These are phyloP conservation scores for Psilopogon haemacephalus DNA, from an alignment of 2,113 vertebrate genomes.

Conservation along the genomic window DNA sequence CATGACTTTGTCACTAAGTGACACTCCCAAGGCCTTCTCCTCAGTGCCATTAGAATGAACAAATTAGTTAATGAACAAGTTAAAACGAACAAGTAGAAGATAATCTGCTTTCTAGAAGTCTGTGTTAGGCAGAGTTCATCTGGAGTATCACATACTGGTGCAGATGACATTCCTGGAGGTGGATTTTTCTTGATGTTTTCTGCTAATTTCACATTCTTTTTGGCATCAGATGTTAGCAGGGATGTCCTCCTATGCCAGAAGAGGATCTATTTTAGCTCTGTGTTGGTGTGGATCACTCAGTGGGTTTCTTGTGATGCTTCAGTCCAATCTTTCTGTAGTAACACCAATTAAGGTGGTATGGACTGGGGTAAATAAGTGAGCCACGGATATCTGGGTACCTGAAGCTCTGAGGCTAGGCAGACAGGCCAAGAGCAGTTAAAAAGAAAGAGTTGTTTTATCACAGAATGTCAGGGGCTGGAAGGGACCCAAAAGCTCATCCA, in stretches of 20 bases:
- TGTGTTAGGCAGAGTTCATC: not conserved
- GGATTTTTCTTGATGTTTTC: constrained; percentile 57
- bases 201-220: constrained; percentile 50
- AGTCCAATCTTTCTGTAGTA: constrained; percentile 49
- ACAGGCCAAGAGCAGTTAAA: not conserved
- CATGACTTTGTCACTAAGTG: too few relatives aligned
- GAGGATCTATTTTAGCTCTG: constrained; percentile 30
- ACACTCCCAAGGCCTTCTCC: too few relatives aligned
- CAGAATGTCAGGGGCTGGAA: too few relatives aligned
- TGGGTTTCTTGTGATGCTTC: not conserved
- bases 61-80: too few relatives aligned
- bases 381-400: not conserved
- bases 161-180: constrained; percentile 27
- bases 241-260: constrained; percentile 43
- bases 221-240: constrained; percentile 20
- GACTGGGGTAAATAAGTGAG: not conserved
- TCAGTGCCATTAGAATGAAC: too few relatives aligned
- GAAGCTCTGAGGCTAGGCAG: not conserved
- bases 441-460: not conserved
- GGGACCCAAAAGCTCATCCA: too few relatives aligned
- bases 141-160: not conserved
- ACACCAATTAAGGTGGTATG: not conserved
- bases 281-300: constrained; percentile 48
- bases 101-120: not conserved
- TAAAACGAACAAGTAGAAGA: too few relatives aligned